Conservation (phyloP, 2,797 vertebrate genomes). For the Hyperoplus lanceolatus region DNA sequence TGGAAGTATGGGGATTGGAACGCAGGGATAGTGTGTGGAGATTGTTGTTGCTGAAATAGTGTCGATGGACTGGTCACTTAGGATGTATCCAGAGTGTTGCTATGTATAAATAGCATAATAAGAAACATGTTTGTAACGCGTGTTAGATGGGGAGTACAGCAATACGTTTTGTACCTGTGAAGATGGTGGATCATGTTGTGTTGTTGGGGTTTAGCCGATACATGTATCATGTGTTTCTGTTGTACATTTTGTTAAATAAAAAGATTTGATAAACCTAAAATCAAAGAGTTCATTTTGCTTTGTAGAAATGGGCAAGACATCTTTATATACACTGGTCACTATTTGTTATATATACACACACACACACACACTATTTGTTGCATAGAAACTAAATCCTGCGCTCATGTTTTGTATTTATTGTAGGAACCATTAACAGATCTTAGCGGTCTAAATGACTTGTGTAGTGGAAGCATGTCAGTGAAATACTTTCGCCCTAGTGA, state of each 20-base stretch:
- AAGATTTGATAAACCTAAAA: constrained; percentile 62
- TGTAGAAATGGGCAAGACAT: too few species aligned
- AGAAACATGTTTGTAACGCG: constrained; percentile 49
- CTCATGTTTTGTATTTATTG: too few species aligned
- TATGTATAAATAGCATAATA: constrained; percentile 22
- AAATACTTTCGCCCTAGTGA: too few species aligned
- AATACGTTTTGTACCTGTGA: constrained; percentile 62
- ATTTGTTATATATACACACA: too few species aligned
- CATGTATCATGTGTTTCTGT: constrained; percentile 65
- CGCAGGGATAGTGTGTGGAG: neutral
- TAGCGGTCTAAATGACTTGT: too few species aligned
- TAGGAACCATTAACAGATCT: too few species aligned
- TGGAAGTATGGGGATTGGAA: too few species aligned
- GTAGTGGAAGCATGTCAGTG: too few species aligned
- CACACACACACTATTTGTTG: too few species aligned
- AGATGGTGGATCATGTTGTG: constrained; percentile 51
- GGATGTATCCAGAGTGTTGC: constrained; percentile 45
- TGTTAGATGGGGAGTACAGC: constrained; percentile 60
- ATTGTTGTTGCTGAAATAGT: constrained; percentile 29
- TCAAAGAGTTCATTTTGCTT: neutral
- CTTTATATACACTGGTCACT: too few species aligned
- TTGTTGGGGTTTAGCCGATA: constrained; percentile 52
- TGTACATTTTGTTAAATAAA: constrained; percentile 86
- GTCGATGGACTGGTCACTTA: constrained; percentile 41
- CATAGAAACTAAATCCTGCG: too few species aligned